A percentile compares a stretch with the other conserved stretches of the same genome.
phyloP scores from a whole-genome alignment of 1,140 invertebrate species.

The Papilio dardanus region DNA sequence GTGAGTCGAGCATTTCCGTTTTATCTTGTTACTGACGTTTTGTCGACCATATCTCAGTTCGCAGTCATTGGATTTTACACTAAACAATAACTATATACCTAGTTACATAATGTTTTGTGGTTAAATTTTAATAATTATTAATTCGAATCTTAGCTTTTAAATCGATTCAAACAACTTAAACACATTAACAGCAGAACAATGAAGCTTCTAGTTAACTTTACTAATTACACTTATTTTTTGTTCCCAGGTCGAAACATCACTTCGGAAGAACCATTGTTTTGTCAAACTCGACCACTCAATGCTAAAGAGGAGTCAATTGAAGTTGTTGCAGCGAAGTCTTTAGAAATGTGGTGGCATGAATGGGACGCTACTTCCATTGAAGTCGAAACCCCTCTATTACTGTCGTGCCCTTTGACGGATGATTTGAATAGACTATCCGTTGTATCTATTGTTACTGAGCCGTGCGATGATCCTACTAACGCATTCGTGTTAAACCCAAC shows the following conservation, averaged over 20 bases:
- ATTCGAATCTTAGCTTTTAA: no score
- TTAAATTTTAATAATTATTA: no score
- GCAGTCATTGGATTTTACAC: background rate
- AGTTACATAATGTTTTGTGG: no score
- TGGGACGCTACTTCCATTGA: conserved; percentile 67
- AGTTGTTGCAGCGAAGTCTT: conserved; percentile 74
- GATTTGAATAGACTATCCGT: conserved; percentile 55
- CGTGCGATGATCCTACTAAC: conserved; percentile 73
- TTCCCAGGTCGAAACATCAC: conserved; percentile 70
- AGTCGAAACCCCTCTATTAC: conserved; percentile 71
- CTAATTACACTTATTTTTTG: conserved; percentile 36
- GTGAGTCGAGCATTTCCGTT: background rate
- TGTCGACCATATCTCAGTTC: background rate
- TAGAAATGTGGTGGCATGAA: conserved; percentile 79
- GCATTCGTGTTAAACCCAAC: conserved; percentile 60
- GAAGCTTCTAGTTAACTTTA: background rate
- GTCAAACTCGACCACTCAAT: conserved; percentile 68
- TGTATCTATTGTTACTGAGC: conserved; percentile 73
- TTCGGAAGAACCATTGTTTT: conserved; percentile 63
- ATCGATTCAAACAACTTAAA: no score
- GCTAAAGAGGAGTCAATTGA: conserved; percentile 62
- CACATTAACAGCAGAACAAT: background rate
- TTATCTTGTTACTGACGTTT: background rate
- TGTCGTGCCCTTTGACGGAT: conserved; percentile 74
- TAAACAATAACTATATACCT: no score